Base-by-base conservation (phyloP, 2,888 invertebrate genomes). In the Platycheirus albimanus region DNA sequence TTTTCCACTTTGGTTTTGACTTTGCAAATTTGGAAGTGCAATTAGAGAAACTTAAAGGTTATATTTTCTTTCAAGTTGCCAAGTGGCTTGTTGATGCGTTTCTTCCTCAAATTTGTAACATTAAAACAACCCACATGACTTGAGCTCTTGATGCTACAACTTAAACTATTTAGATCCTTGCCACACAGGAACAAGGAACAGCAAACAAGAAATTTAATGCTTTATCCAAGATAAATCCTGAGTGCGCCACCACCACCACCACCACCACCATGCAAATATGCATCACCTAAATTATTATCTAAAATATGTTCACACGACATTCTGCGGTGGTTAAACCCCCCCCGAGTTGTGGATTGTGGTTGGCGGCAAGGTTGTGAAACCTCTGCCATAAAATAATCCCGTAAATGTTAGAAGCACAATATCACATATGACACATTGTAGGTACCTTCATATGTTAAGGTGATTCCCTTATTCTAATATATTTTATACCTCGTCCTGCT, bases 221-320 rank as follows among this genome's bases (percentile, higher is more conserved):
- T 36, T 63, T 67, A 76, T 76, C 76, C 49, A 13, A 30, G 66
- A 71, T 66, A 81, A 81, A 76, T 76, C 63, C 41, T n/a, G 6
- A 56, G 15, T 19, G 28, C 63, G 47, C 66, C 17, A 70, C 70
- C 24, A 24, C 24, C 5, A 8, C 30, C 30, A 8, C 30, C 8
- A 4, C 5, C 30, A 70, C 45, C 24, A 52, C 38, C 54, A 11
- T 64, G 51, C 49, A 58, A 28, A 38, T 61, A 63, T 80, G 84
- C 63, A 67, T 80, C 74, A 78, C 41, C 63, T 78, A 84, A 85
- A 72, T 76, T 67, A 84, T 76, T 52, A 81, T 56, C 66, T 75
- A 67, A 71, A 77, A 77, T 81, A 77, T 71, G 71, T 77, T 77
- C 15, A 72, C 77, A 77, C 77, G 67, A 61, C 70, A 77, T 71